Percentiles rank a stretch among this genome's conserved stretches.
These are phyloP conservation scores for Entelurus aequoreus DNA, from an alignment of 2,113 vertebrate genomes.

Conservation along the genomic window DNA sequence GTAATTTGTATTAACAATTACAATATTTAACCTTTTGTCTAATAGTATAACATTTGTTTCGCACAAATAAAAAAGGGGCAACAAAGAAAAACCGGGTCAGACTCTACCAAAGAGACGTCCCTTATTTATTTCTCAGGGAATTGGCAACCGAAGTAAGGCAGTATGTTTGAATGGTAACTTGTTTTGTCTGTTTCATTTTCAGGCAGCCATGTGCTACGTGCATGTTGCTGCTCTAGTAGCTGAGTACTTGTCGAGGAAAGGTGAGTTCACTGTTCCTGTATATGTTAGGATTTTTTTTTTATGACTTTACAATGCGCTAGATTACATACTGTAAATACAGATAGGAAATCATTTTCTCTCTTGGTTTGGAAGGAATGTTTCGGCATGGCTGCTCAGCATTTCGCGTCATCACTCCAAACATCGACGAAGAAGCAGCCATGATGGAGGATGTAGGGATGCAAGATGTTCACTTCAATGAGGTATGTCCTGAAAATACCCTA, in stretches of 20 bases:
- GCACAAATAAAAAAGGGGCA: too few species aligned
- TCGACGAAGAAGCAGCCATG: conserved; percentile 97
- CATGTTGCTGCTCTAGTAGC: conserved; percentile 94
- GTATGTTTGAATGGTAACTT: neutral
- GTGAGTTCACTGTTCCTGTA: conserved; percentile 55
- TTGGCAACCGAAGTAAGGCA: neutral
- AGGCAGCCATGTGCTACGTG: conserved; percentile 98
- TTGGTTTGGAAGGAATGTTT: conserved; percentile 80
- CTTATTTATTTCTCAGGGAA: too few species aligned
- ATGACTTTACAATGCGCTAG: neutral
- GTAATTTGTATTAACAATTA: too few species aligned
- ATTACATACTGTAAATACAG: neutral
- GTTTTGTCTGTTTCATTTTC: conserved; percentile 29
- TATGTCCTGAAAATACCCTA: conserved; percentile 29
- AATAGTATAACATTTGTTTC: too few species aligned
- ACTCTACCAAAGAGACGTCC: too few species aligned
- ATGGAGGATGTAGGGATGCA: conserved; percentile 99
- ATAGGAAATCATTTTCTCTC: neutral
- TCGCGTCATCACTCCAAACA: conserved; percentile 93
- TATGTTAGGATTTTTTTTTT: conserved; percentile 4
- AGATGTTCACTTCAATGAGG: conserved; percentile 98
- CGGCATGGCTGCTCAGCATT: conserved; percentile 89
- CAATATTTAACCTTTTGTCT: too few species aligned
- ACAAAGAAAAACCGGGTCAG: too few species aligned
- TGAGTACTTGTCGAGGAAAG: conserved; percentile 95